Percentiles rank a stretch among this genome's conserved stretches.
Conservation (phyloP, 2,113 vertebrate species). For the Tinamus guttatus region DNA sequence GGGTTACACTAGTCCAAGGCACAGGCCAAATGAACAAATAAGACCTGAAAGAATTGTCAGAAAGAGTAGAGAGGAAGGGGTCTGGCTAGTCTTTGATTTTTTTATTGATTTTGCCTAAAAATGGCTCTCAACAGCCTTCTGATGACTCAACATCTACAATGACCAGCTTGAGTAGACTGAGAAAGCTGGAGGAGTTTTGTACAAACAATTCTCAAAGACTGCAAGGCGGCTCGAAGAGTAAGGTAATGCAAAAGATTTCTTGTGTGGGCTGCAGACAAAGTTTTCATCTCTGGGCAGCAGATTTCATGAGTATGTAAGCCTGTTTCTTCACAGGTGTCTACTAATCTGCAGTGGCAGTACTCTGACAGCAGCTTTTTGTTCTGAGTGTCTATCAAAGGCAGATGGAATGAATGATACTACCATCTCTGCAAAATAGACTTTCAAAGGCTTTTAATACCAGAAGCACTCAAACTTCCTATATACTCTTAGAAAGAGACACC, state of each 20-base stretch:
- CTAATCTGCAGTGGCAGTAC: neutral
- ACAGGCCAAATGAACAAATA: neutral
- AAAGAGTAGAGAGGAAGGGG: neutral
- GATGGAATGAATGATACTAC: neutral
- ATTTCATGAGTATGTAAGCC: neutral
- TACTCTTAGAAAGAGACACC: neutral
- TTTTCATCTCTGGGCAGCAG: neutral
- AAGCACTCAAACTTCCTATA: neutral
- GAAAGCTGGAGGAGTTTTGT: rapidly evolving
- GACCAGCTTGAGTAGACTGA: neutral
- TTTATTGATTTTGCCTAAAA: neutral
- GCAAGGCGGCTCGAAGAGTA: neutral
- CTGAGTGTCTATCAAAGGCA: neutral
- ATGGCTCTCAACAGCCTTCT: neutral
- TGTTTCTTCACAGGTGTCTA: neutral
- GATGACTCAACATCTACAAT: neutral
- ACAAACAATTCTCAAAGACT: neutral
- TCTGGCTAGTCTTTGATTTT: neutral
- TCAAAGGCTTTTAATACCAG: neutral
- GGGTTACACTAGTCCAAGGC: neutral
- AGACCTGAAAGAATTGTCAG: neutral
- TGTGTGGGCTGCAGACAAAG: neutral
- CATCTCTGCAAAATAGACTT: neutral
- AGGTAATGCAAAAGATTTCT: rapidly evolving
- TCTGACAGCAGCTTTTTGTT: neutral